phyloP scores from a whole-genome alignment of 2,113 vertebrate species.

The Mohoua ochrocephala region DNA sequence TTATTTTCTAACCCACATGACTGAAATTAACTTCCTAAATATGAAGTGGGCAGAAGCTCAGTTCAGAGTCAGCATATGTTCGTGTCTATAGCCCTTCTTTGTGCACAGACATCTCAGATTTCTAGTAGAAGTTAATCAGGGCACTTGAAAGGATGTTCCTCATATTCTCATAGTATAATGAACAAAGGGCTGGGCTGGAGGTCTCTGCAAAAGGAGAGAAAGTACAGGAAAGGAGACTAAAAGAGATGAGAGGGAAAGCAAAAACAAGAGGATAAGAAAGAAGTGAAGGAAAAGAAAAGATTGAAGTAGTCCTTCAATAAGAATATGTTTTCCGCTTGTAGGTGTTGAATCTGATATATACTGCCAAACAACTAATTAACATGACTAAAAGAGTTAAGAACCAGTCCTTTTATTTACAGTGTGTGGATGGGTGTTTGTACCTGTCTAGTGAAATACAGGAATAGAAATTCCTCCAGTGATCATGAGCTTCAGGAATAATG shows the following conservation, averaged over 20 bases:
- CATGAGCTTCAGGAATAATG: background rate
- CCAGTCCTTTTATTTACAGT: background rate
- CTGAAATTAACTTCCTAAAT: background rate
- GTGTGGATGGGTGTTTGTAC: background rate
- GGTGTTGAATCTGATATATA: background rate
- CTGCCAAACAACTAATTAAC: background rate
- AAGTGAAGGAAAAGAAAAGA: background rate
- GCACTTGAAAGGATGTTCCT: background rate
- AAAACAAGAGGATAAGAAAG: background rate
- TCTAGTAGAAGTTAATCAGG: background rate
- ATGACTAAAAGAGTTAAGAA: background rate
- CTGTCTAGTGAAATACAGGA: background rate
- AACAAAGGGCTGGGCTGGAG: rapidly evolving
- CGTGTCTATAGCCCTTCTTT: background rate
- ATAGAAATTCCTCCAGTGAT: background rate
- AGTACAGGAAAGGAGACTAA: background rate
- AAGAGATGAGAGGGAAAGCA: background rate
- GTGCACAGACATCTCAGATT: background rate
- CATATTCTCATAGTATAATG: background rate
- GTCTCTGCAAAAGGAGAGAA: background rate
- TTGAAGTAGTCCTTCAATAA: background rate
- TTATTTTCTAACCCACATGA: background rate
- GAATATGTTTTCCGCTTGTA: background rate
- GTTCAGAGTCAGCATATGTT: background rate
- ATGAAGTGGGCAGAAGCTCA: background rate